Evolutionary conservation across 2,888 invertebrate genomes (phyloP).

Genomic region (Syrista parreyssii): DNA sequence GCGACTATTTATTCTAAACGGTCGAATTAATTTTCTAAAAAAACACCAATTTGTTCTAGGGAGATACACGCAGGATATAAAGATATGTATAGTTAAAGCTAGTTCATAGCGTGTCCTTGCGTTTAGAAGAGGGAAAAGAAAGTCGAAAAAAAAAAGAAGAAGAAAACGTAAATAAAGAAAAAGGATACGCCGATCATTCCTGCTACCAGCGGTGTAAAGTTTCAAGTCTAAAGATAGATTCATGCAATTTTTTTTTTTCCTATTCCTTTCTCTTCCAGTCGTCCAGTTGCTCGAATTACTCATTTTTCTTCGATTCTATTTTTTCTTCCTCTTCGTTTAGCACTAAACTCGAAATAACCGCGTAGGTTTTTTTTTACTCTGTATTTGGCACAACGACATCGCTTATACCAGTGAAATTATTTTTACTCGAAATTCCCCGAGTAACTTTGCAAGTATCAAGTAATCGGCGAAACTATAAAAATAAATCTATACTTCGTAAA

Average conservation of each 20-base stretch:
- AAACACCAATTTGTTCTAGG: constrained; percentile 21
- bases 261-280: neutral
- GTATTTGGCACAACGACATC: no score
- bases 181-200: constrained; percentile 4
- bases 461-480: no score
- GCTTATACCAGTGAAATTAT: no score
- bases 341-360: no score
- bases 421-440: no score
- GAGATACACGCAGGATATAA: constrained; percentile 1
- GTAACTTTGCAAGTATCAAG: no score
- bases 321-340: neutral
- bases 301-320: neutral
- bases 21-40: constrained; percentile 47
- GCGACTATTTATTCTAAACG: constrained; percentile 40
- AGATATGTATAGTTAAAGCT: constrained; percentile 1
- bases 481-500: no score
- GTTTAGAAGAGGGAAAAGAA: neutral
- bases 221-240: no score
- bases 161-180: neutral
- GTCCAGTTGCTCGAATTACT: neutral
- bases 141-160: constrained; percentile 4
- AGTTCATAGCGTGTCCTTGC: neutral
- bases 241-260: neutral
- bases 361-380: no score
- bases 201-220: neutral